Conservation (phyloP, 2,797 vertebrate genomes). For the Galagoides demidoff region DNA sequence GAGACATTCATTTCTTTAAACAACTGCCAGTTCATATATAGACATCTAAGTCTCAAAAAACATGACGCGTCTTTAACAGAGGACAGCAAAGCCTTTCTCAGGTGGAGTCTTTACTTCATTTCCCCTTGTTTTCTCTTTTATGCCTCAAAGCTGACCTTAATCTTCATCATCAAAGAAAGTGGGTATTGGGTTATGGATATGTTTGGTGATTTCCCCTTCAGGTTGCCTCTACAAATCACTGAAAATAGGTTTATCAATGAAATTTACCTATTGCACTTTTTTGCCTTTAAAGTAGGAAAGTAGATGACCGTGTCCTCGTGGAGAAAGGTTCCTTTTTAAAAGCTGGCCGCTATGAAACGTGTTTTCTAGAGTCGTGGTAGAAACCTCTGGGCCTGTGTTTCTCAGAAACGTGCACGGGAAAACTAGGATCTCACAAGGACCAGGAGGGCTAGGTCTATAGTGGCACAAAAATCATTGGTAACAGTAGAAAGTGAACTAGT, state of each 20-base stretch:
- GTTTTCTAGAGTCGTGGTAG: not conserved
- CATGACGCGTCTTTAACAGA: not conserved
- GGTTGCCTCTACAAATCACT: not conserved
- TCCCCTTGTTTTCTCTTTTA: not conserved
- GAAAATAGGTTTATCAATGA: not conserved
- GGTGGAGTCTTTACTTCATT: not conserved
- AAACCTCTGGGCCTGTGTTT: not conserved
- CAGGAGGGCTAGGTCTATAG: not conserved
- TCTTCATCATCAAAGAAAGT: not conserved
- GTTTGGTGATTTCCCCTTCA: not conserved
- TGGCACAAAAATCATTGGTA: not conserved
- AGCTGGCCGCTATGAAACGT: not conserved
- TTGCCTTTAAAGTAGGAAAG: not conserved
- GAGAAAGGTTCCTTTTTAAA: not conserved
- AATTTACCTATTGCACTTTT: not conserved
- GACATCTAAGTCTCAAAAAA: not conserved
- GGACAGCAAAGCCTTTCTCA: not conserved
- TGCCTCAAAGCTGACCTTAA: not conserved
- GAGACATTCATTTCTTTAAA: not conserved
- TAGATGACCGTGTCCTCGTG: not conserved
- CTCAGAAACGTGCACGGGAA: not conserved
- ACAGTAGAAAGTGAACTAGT: not conserved
- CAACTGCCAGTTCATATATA: not conserved
- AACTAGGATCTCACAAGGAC: accelerated
- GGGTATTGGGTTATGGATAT: not conserved